Conservation (phyloP, 1,140 invertebrate species). For the Agraylea sexmaculata region DNA sequence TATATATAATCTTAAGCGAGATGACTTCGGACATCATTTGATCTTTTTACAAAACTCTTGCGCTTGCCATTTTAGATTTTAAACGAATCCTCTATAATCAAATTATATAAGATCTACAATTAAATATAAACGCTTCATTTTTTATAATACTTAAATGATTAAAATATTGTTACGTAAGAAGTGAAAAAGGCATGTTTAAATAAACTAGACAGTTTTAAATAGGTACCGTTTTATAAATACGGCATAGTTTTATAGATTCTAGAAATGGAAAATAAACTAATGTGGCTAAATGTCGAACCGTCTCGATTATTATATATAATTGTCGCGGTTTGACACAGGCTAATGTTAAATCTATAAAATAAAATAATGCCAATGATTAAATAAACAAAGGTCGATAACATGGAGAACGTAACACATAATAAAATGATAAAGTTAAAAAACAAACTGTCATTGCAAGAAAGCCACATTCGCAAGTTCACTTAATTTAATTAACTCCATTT, state of each 20-base stretch:
- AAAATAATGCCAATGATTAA: no score
- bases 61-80: constrained; percentile 19
- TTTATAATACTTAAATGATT: constrained; percentile 19
- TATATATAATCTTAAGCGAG: no score
- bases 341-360: no score
- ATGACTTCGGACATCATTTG: no score
- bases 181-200: constrained; percentile 17
- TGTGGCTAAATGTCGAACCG: constrained; percentile 2
- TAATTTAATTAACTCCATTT: no score
- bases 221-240: constrained; percentile 16
- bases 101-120: constrained; percentile 2
- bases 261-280: constrained; percentile 18
- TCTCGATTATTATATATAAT: no score
- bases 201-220: constrained; percentile 21
- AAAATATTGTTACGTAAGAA: constrained; percentile 17
- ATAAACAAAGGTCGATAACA: no score
- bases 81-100: not conserved
- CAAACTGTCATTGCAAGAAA: no score
- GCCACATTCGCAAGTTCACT: no score
- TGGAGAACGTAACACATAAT: no score
- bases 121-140: constrained; percentile 17
- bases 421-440: no score
- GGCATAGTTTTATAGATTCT: constrained; percentile 20
- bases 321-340: no score
- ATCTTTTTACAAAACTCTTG: constrained; percentile 18